Base-by-base conservation (phyloP, 1,140 invertebrate species). In the Lethrus apterus region DNA sequence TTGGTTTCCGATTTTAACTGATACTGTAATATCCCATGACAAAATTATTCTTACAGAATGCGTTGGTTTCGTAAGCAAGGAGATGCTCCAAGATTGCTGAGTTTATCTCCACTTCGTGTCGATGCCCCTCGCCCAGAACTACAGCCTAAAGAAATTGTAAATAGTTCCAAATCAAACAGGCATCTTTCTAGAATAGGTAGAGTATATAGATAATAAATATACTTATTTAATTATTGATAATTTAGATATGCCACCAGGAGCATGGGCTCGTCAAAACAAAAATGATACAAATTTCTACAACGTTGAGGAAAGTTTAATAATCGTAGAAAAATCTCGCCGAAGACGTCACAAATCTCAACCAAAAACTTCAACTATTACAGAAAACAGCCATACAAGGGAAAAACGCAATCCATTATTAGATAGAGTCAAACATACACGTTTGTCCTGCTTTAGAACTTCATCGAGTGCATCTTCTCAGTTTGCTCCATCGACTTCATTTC, bases 271-370 rank as follows among this genome's bases (percentile, higher is more conserved):
- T 32, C 78, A 80, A 58, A 81, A 78, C 50, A 80, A 80, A 47
- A 78, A 79, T 26, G 78, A 80, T 56, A 76, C 76, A 4, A 80
- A 80, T 54, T 76, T 78, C 51, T 81, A 81, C 65, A 82, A 81
- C 59, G 72, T 81, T 21, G 72, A 64, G 51, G 74, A 76, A 44
- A 72, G 75, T 63, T 64, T 76, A 31, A 69, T 76, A 36, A 71
- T 75, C 14, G 67, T 74, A 19, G 72, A 74, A 52, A 74, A 74
- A 64, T 66, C 67, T 1, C 67, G 70, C 48, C 58, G 67, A 51
- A 67, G 44, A 68, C 66, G 29, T 64, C 69, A 46, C 57, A 70
- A 57, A 60, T 73, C 54, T 65, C 74, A 56, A 68, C 69, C 50
- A 64, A 65, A 53, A 23, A 50, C 49, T 44, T 29, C 35, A 17